Conservation (phyloP, 2,113 vertebrate genomes). For the Bothrops jararaca region DNA sequence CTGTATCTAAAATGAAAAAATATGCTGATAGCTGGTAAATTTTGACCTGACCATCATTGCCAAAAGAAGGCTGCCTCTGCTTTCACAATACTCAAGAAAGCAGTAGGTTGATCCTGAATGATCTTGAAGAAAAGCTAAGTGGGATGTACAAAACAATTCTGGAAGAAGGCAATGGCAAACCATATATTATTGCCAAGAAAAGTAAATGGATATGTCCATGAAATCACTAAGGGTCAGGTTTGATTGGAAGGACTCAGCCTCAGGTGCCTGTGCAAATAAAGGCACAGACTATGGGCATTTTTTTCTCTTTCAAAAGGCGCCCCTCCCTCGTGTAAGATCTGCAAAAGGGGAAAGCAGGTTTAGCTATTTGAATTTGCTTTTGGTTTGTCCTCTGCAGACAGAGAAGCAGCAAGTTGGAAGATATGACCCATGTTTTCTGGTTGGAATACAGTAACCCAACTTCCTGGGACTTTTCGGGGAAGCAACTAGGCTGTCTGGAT, state of each 20-base stretch:
- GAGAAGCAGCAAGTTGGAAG: neutral
- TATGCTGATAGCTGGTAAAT: neutral
- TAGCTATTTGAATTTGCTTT: neutral
- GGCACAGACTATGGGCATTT: neutral
- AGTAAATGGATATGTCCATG: neutral
- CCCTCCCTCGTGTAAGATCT: neutral
- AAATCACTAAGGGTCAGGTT: neutral
- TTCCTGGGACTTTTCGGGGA: neutral
- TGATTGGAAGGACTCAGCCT: neutral
- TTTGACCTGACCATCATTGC: neutral
- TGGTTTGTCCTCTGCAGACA: neutral
- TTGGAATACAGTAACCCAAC: neutral
- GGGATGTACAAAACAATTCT: neutral
- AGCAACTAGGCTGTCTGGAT: neutral
- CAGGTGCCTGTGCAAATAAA: neutral
- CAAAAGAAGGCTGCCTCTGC: neutral
- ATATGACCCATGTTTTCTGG: neutral
- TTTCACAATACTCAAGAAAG: neutral
- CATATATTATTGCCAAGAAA: neutral
- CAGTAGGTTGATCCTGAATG: neutral
- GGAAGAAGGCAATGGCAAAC: neutral
- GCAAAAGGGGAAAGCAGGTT: neutral
- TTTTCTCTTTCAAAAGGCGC: neutral
- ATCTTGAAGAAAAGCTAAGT: neutral
- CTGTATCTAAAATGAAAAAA: neutral